These are phyloP conservation scores for Fragum whitleyi DNA, from an alignment of 2,888 invertebrate genomes.

Conservation along the genomic window DNA sequence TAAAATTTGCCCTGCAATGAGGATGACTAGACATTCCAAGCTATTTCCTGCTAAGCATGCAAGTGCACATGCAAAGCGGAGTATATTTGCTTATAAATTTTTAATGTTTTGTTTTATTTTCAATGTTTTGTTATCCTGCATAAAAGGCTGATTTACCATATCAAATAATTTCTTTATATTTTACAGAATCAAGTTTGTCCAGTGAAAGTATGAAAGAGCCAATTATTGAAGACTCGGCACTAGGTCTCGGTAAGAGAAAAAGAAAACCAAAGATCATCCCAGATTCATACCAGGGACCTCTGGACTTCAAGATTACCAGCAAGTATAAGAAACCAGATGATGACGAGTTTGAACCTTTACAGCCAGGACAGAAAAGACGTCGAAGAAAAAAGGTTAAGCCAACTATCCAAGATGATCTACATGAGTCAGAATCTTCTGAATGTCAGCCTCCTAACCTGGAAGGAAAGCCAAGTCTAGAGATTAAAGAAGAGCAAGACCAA, in stretches of 20 bases:
- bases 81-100: no score
- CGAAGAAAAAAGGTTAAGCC: slow-evolving; percentile 49
- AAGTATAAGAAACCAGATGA: slow-evolving; percentile 31
- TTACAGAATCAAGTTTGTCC: neutral
- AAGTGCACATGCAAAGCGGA: no score
- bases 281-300: slow-evolving; percentile 56
- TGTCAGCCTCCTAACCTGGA: neutral
- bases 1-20: no score
- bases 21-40: no score
- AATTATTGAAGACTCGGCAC: neutral
- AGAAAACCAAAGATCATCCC: slow-evolving; percentile 63
- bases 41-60: no score
- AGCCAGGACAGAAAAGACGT: slow-evolving; percentile 56
- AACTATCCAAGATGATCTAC: neutral
- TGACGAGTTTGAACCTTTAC: slow-evolving; percentile 52
- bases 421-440: neutral
- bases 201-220: neutral
- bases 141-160: no score
- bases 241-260: slow-evolving; percentile 47
- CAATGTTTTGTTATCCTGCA: no score
- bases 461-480: neutral
- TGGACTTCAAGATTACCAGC: slow-evolving; percentile 23
- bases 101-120: no score
- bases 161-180: neutral
- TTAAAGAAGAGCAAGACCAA: neutral